phyloP scores from a whole-genome alignment of 2,113 vertebrate species.

The Cyphomyrus discorhynchus region DNA sequence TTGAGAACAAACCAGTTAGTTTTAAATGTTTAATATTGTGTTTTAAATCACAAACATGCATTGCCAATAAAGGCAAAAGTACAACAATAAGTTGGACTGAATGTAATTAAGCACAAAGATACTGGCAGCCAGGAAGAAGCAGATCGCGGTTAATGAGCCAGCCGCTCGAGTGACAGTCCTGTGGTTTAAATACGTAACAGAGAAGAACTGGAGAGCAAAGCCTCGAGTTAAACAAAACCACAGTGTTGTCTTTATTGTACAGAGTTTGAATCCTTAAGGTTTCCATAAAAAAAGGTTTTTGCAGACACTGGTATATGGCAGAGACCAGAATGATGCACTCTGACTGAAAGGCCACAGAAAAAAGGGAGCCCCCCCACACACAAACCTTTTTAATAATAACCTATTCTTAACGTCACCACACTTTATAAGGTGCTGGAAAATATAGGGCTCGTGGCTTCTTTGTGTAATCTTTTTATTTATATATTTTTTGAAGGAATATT shows the following conservation, averaged over 20 bases:
- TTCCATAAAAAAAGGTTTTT: constrained; percentile 76
- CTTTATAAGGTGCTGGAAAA: constrained; percentile 38
- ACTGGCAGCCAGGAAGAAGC: neutral
- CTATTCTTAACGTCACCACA: constrained; percentile 9
- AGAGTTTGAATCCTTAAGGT: constrained; percentile 74
- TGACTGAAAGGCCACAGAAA: constrained; percentile 71
- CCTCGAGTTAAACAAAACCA: constrained; percentile 68
- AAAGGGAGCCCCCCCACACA: constrained; percentile 28
- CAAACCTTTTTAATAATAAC: constrained; percentile 28
- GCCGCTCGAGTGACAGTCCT: neutral
- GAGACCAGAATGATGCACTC: constrained; percentile 84
- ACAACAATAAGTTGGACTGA: neutral
- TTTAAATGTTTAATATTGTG: neutral
- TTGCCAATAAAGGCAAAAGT: neutral
- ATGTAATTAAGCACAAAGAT: neutral
- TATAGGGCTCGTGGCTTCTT: constrained; percentile 18
- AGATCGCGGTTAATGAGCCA: neutral
- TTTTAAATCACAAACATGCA: neutral
- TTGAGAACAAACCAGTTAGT: neutral
- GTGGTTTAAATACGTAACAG: neutral
- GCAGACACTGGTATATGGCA: constrained; percentile 65
- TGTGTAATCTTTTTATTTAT: constrained; percentile 13
- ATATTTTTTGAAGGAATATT: constrained; percentile 33
- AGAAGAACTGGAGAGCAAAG: neutral
- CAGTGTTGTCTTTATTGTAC: constrained; percentile 88